Conservation (phyloP, 2,113 vertebrate genomes). For the Paedocypris sp. region DNA sequence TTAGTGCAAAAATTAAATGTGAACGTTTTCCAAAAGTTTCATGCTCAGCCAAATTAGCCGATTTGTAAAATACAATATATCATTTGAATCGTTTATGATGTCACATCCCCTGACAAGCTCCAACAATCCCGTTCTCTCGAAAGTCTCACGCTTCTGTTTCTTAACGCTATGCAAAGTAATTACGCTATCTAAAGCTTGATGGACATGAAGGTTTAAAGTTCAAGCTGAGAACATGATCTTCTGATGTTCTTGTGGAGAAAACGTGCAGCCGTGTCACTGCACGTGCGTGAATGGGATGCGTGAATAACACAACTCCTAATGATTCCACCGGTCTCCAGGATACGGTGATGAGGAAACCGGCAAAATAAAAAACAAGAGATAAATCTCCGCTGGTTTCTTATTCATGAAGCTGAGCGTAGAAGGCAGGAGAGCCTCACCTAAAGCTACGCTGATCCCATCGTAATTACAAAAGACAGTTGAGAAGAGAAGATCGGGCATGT, state of each 20-base stretch:
- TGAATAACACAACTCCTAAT: constrained; percentile 28
- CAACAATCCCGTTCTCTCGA: background rate
- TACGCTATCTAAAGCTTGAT: background rate
- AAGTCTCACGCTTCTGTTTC: background rate
- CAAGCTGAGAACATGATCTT: constrained; percentile 14
- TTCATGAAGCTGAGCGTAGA: constrained; percentile 15
- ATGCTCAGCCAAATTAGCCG: too few relatives aligned
- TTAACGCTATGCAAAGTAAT: background rate
- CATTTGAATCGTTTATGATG: constrained; percentile 19
- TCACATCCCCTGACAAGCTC: constrained; percentile 8
- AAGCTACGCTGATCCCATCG: background rate
- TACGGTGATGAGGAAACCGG: constrained; percentile 18
- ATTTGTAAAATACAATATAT: constrained; percentile 18
- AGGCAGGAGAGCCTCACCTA: background rate
- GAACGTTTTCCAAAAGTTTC: background rate
- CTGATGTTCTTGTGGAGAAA: constrained; percentile 14
- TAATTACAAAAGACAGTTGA: background rate
- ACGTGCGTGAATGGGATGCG: constrained; percentile 27
- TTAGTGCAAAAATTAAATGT: background rate
- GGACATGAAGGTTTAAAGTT: background rate
- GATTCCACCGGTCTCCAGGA: constrained; percentile 29
- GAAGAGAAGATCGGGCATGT: background rate
- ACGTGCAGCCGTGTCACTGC: constrained; percentile 27
- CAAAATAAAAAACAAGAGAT: constrained; percentile 23
- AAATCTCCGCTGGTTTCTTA: constrained; percentile 16